Base-by-base conservation (phyloP, 1,140 invertebrate genomes). In the Aphelenchoides avenae region DNA sequence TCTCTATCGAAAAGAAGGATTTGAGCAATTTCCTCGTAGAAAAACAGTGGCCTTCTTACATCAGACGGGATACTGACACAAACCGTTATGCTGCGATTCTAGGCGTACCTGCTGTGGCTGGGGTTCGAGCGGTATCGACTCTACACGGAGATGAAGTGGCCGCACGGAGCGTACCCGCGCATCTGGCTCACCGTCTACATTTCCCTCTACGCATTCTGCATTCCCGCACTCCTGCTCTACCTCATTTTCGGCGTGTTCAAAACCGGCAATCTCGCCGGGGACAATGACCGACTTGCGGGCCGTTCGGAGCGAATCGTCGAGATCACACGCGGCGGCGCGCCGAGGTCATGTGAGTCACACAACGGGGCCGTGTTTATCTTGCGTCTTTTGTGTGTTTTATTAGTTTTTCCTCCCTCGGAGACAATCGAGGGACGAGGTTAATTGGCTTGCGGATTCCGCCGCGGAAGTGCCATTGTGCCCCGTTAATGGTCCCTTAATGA, bases 131-230 rank as follows among this genome's bases (percentile, higher is more conserved):
- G 73, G 22, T 75, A 74, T 44, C 57, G 57, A 27, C 53, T 75
- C 5, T 75, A 75, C 41, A 71, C 58, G 27, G 74, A 75, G 30
- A 70, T 75, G 15, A 75, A 75, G 60, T 75, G 73, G 73, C 72
- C 72, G 7, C 60, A 73, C 34, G 66, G 65, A 4, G 54, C 44
- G 27, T 75, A 75, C 52, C 73, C 74, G 3, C 36, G 41, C 11
- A 9, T 60, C 7, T 75, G 65, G 57, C 54, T 75, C 5, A 66
- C 55, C 22, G 43, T 64, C 7, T 75, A 75, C 46, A 50, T 57
- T 4, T 26, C 47, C 20, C 48, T 75, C 15, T 70, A 71, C 42
- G 46, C 47, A 13, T 37, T 56, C 29, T 75, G 75, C 37, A 62
- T 75, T 33, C 72, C 73, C n/a, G 18, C 58, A 29, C 39, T 56